phyloP scores from a whole-genome alignment of 37 sponge, comb jelly and placozoan genomes.

The Axinella damicornis region DNA sequence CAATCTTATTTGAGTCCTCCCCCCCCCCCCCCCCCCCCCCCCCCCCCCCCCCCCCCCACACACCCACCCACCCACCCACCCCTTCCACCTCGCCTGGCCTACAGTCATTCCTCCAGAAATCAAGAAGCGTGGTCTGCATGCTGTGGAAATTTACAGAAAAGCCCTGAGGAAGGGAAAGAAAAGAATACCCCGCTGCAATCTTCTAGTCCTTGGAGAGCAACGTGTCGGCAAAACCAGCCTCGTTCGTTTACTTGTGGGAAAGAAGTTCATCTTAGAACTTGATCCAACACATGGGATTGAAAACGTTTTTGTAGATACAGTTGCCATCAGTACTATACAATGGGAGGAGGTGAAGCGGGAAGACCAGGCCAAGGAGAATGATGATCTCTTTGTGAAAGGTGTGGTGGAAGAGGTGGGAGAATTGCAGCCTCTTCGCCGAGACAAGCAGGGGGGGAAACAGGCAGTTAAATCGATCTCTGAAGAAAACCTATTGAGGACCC shows the following conservation, averaged over 20 bases:
- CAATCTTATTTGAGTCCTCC: no score
- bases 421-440: neutral
- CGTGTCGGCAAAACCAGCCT: conserved; percentile 68
- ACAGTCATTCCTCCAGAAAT: conserved; percentile 58
- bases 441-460: neutral
- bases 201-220: conserved; percentile 65
- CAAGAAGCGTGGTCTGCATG: conserved; percentile 23
- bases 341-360: neutral
- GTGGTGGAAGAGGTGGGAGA: neutral
- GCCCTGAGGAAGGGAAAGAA: conserved; percentile 44
- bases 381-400: neutral
- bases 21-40: no score
- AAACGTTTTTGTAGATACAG: conserved; percentile 37
- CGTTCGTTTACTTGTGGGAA: conserved; percentile 22
- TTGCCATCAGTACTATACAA: neutral
- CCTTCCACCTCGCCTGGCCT: no score
- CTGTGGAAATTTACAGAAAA: conserved; percentile 11
- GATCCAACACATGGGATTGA: conserved; percentile 62
- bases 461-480: neutral
- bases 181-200: conserved; percentile 60
- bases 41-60: no score
- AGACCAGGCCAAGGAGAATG: neutral
- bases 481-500: neutral
- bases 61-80: no score
- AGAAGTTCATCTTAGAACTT: conserved; percentile 15